Base-by-base conservation (phyloP, 1,140 invertebrate species). In the Mamestra configurata region DNA sequence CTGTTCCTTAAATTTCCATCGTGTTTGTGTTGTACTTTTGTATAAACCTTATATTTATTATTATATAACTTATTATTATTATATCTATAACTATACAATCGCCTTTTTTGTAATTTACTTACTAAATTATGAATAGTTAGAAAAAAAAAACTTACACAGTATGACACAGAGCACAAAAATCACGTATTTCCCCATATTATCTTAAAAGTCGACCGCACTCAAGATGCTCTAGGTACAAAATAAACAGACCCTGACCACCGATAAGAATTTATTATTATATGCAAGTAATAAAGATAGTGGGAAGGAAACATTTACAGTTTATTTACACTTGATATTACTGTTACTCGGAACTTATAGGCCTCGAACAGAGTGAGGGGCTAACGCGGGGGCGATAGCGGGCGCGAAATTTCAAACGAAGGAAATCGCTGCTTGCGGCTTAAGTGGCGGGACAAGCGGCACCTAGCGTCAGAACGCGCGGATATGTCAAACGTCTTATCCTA, bases 241-340 rank as follows among this genome's bases (percentile, higher is more conserved):
- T 18, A 49, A n/a, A 46, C 22, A 37, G 59, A 18, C 31, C 40
- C 66, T 15, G 66, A 70, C 61, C 35, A 66, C 7, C 18, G 61
- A 66, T 66, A 66, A 66, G 18, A 40, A 40, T 66, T 66, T 40
- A 40, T 66, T 66, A 66, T 37, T 40, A 40, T 66, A 66, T 66
- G 35, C 27, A 66, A 66, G 57, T 18, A 66, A 66, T 66, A 40
- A 66, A 66, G 61, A 66, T 66, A 66, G 4, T 57, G 51, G 7
- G 18, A 27, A 4, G 22, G 6, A 24, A 24, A 27, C 53, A 27
- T 27, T 57, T 22, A 57, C 13, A 55, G 24, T 57, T 31, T 57
- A 35, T 61, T 61, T n/a, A 61, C 31, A 0, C 27, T 31, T 35
- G 4, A n/a, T 35, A 7, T 4, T 18, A 18, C n/a, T 15, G n/a